Percentiles rank a stretch among this genome's conserved stretches.
These are phyloP conservation scores for Periplaneta americana DNA, from an alignment of 1,140 invertebrate species.

Conservation along the genomic window DNA sequence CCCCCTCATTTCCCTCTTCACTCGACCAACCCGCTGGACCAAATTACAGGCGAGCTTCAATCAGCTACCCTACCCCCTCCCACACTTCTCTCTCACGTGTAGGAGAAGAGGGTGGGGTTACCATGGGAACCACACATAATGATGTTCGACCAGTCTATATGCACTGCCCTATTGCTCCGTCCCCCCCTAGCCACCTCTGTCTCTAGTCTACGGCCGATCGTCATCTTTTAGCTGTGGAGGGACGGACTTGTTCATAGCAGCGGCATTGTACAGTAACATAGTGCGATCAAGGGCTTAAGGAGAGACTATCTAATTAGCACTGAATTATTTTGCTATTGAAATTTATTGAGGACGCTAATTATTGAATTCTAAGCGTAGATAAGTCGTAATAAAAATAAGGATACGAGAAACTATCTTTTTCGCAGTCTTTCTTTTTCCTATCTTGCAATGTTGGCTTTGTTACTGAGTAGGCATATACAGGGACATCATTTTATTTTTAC, in stretches of 20 bases:
- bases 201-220: not conserved
- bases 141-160: constrained; percentile 12
- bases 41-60: constrained; percentile 19
- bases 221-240: not conserved
- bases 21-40: not conserved
- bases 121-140: constrained; percentile 15
- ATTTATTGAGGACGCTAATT: too few species aligned
- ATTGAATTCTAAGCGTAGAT: too few species aligned
- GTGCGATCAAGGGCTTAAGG: not conserved
- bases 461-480: too few species aligned
- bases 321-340: too few species aligned
- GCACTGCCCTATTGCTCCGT: not conserved
- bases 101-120: constrained; percentile 1
- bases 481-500: too few species aligned
- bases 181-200: not conserved
- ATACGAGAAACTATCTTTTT: too few species aligned
- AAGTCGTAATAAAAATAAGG: too few species aligned
- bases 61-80: constrained; percentile 8
- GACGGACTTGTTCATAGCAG: not conserved
- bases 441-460: too few species aligned
- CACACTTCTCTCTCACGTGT: not conserved
- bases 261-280: not conserved
- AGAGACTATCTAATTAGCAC: not conserved
- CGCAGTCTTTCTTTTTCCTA: too few species aligned
- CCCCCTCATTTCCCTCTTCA: not conserved